Conservation (phyloP, 2,888 invertebrate species). For the Anorthoa munda region DNA sequence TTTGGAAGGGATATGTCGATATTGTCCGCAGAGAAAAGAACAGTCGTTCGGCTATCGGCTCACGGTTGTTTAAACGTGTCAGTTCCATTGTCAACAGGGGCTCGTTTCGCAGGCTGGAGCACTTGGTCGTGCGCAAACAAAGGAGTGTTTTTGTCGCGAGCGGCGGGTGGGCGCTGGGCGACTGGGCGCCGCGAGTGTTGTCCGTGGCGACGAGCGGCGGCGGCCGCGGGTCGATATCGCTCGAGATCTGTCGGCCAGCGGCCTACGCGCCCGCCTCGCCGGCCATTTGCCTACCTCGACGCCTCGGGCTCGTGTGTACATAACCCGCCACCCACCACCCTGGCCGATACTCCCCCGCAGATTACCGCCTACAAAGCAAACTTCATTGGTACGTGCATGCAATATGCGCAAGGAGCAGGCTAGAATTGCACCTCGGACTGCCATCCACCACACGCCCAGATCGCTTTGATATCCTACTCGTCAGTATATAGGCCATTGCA, state of each 20-base stretch:
- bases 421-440: conserved; percentile 86
- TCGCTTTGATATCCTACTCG: conserved; percentile 88
- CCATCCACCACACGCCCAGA: conserved; percentile 78
- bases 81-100: conserved; percentile 66
- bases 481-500: conserved; percentile 81
- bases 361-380: conserved; percentile 91
- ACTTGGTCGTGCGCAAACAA: conserved; percentile 83
- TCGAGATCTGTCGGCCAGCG: conserved; percentile 89
- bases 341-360: conserved; percentile 87
- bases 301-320: conserved; percentile 90
- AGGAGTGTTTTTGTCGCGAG: conserved; percentile 89
- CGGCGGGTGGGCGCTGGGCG: conserved; percentile 83
- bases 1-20: conserved; percentile 11
- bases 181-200: conserved; percentile 82
- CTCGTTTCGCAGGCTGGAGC: conserved; percentile 59
- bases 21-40: conserved; percentile 25
- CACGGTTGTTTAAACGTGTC: conserved; percentile 63
- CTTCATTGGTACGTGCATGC: conserved; percentile 91
- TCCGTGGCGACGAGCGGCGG: conserved; percentile 85
- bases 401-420: conserved; percentile 90
- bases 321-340: conserved; percentile 89
- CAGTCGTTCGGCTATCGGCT: conserved; percentile 41
- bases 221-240: conserved; percentile 89
- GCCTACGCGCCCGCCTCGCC: conserved; percentile 89
- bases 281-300: conserved; percentile 91